A percentile compares a stretch with the other conserved stretches of the same genome.
These are phyloP conservation scores for Tetranychus truncatus DNA, from an alignment of 2,888 invertebrate genomes.

Conservation along the genomic window DNA sequence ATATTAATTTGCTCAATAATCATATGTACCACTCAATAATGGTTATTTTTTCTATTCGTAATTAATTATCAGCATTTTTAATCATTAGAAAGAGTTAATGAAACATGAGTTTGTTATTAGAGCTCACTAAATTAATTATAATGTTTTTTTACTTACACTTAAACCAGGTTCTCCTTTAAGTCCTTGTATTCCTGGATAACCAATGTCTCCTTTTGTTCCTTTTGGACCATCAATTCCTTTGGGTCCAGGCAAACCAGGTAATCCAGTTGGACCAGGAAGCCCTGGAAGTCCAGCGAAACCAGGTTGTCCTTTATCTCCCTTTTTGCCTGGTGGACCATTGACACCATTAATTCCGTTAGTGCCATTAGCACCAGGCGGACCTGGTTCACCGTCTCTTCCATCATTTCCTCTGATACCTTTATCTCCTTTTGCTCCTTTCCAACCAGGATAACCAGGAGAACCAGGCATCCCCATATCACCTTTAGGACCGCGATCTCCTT, in stretches of 20 bases:
- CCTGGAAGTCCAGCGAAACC: slow-evolving; percentile 24
- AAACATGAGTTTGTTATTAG: no score
- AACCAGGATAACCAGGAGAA: slow-evolving; percentile 39
- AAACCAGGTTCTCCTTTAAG: slow-evolving; percentile 17
- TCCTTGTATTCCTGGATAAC: slow-evolving; percentile 26
- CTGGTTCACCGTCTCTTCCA: slow-evolving; percentile 31
- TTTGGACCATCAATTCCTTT: slow-evolving; percentile 45
- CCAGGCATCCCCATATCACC: slow-evolving; percentile 47
- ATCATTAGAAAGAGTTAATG: no score
- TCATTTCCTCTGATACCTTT: slow-evolving; percentile 53
- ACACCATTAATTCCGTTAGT: slow-evolving; percentile 30
- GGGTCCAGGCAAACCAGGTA: slow-evolving; percentile 25
- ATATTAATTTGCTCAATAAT: no score
- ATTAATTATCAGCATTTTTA: no score
- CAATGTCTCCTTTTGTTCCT: slow-evolving; percentile 38
- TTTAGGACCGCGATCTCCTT: slow-evolving; percentile 33
- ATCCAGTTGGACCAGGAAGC: slow-evolving; percentile 24
- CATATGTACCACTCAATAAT: no score
- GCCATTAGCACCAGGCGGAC: slow-evolving; percentile 25
- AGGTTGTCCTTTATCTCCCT: slow-evolving; percentile 29
- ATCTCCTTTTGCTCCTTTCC: slow-evolving; percentile 36
- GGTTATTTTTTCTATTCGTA: no score
- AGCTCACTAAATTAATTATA: no score
- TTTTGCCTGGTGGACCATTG: slow-evolving; percentile 49
- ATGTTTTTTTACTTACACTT: slow-evolving; percentile 40